Evolutionary conservation across 2,888 invertebrate species (phyloP).

Genomic region (Hermaeophaga mercurialis): DNA sequence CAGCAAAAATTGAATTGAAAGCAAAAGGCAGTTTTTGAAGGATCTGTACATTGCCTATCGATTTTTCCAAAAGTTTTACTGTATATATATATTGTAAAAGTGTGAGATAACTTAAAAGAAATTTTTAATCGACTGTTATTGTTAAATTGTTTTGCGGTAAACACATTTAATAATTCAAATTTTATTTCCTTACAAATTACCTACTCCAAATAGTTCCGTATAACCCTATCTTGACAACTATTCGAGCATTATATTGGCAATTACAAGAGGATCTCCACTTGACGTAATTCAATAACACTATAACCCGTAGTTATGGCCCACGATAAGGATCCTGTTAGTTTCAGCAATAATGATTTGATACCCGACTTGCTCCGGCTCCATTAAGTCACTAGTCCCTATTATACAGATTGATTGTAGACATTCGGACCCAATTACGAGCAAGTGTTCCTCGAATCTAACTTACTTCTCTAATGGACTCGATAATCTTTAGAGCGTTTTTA

Average conservation of each 20-base stretch:
- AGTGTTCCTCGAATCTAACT: neutral
- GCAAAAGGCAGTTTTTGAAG: no score
- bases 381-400: conserved; percentile 25
- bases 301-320: conserved; percentile 31
- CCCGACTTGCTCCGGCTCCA: conserved; percentile 23
- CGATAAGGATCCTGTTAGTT: conserved; percentile 35
- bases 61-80: no score
- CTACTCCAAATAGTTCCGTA: conserved; percentile 9
- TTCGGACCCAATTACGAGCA: conserved; percentile 13
- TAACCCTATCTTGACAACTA: conserved; percentile 29
- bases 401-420: conserved; percentile 13
- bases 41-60: no score
- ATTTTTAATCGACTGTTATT: no score
- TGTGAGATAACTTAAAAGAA: no score
- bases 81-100: no score
- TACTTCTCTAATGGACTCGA: neutral
- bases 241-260: conserved; percentile 29
- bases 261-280: conserved; percentile 32
- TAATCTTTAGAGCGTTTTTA: neutral
- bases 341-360: conserved; percentile 32
- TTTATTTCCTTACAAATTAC: conserved; percentile 19
- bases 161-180: no score
- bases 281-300: conserved; percentile 35
- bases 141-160: no score
- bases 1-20: no score